phyloP scores from a whole-genome alignment of 2,797 vertebrate species.

The Brachyrhaphis roseni region DNA sequence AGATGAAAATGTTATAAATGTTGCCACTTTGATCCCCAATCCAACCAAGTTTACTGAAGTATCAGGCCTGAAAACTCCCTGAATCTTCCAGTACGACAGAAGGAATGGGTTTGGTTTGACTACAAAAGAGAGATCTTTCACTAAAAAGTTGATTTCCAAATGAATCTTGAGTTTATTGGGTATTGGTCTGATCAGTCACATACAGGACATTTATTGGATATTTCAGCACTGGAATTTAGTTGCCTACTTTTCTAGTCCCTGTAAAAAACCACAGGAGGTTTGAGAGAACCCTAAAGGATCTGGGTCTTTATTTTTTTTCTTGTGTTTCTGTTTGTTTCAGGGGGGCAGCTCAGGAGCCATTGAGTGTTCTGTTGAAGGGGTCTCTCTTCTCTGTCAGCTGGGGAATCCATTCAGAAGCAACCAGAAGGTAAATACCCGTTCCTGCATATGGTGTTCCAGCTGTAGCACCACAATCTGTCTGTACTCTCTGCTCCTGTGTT shows the following conservation, averaged over 20 bases:
- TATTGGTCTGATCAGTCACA: neutral
- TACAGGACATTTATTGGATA: neutral
- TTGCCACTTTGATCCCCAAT: too few relatives aligned
- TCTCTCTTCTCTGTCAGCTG: conserved; percentile 82
- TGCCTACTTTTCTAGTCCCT: neutral
- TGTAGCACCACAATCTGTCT: neutral
- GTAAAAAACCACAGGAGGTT: neutral
- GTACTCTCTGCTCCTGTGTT: conserved; percentile 5
- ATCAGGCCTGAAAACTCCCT: too few relatives aligned
- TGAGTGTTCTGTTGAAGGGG: conserved; percentile 45
- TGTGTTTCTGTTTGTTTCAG: conserved; percentile 54
- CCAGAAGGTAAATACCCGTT: conserved; percentile 65
- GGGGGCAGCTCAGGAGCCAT: neutral
- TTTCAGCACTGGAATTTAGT: neutral
- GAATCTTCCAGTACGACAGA: neutral
- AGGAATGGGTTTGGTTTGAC: neutral
- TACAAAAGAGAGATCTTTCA: neutral
- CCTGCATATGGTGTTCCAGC: neutral
- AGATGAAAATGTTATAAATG: too few relatives aligned
- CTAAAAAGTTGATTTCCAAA: neutral
- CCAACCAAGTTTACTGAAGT: too few relatives aligned
- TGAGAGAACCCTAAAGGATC: neutral
- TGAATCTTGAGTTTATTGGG: neutral
- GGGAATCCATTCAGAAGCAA: conserved; percentile 89
- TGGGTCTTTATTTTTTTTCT: neutral